Base-by-base conservation (phyloP, 2,113 vertebrate species). In the Balaeniceps rex region DNA sequence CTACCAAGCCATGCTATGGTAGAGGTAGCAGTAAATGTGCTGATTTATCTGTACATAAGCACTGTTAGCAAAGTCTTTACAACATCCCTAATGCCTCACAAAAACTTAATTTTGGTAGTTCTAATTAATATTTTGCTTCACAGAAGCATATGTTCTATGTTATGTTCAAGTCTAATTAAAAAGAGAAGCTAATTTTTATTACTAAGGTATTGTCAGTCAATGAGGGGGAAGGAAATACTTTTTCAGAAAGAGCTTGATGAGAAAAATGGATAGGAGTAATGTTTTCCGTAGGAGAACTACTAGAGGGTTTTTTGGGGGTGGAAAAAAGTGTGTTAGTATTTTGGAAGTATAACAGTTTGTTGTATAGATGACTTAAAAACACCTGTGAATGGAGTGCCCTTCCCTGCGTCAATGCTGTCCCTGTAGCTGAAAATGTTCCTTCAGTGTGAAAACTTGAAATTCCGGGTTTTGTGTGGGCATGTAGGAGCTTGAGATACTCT, bases 291-390 rank as follows among this genome's bases (percentile, higher is more conserved):
- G 31, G 24, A 87, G 47, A 93, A 17, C 8, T 72, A 7, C 19
- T 44, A 49, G 54, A 49, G n/a, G 18, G 2, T 0, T 33, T 14
- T 42, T 70, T 31, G 2, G 2, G 16, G 31, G 1, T 44, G 3
- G 3, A 33, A 7, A 14, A 12, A 38, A 42, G 33, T 42, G 16
- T 34, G 16, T 29, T 80, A 22, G 4, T 76, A 7, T 68, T 87
- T 83, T 69, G 42, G 36, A 38, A 55, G 13, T 58, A 1, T 19
- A 19, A 57, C 4, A 64, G 19, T 46, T 77, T 40, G 28, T 12
- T 60, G 34, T 63, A 19, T 21, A 17, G 49, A 66, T 61, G 46
- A 78, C 31, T 57, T 88, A 33, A 68, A 68, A 83, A 54, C 49
- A 87, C 42, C 49, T 82, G 38, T 82, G 57, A 85, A 42, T n/a